Evolutionary conservation across 2,797 vertebrate genomes (phyloP).

Genomic region (Leuciscus waleckii): DNA sequence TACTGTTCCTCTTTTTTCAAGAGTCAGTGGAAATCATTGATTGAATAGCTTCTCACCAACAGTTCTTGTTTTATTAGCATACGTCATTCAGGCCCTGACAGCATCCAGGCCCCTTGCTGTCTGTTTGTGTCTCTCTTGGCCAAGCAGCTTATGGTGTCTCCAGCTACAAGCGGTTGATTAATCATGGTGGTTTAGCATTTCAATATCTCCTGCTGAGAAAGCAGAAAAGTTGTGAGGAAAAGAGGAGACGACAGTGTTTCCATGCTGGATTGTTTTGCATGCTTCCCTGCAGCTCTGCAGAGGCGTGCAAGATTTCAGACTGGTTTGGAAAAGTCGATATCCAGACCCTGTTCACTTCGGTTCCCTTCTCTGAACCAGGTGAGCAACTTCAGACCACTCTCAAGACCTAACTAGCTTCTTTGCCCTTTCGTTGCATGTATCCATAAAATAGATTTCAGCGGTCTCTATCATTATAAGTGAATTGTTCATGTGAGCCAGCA

Average conservation of each 20-base stretch:
- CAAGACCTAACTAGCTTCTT: not conserved
- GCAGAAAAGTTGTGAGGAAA: constrained; percentile 67
- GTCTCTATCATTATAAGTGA: constrained; percentile 48
- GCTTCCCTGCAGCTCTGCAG: constrained; percentile 20
- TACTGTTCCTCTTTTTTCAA: constrained; percentile 20
- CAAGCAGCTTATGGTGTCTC: constrained; percentile 65
- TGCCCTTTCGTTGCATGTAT: constrained; percentile 53
- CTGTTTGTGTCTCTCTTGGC: constrained; percentile 40
- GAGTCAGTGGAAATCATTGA: constrained; percentile 17
- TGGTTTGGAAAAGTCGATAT: constrained; percentile 10
- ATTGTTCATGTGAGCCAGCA: not conserved
- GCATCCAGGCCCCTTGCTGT: constrained; percentile 48
- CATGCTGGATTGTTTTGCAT: constrained; percentile 21
- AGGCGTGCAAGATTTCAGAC: not conserved
- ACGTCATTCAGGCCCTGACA: constrained; percentile 39
- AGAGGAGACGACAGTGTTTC: constrained; percentile 20
- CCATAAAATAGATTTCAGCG: constrained; percentile 59
- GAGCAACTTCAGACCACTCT: not conserved
- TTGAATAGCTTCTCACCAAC: constrained; percentile 30
- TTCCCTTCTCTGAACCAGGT: not conserved
- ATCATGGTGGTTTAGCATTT: constrained; percentile 72
- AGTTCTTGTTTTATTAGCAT: constrained; percentile 47
- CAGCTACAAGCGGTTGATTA: constrained; percentile 65
- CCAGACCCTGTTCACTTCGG: not conserved
- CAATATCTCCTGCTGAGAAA: constrained; percentile 72